Conservation (phyloP, 2,888 invertebrate species). For the Molorchus minor region DNA sequence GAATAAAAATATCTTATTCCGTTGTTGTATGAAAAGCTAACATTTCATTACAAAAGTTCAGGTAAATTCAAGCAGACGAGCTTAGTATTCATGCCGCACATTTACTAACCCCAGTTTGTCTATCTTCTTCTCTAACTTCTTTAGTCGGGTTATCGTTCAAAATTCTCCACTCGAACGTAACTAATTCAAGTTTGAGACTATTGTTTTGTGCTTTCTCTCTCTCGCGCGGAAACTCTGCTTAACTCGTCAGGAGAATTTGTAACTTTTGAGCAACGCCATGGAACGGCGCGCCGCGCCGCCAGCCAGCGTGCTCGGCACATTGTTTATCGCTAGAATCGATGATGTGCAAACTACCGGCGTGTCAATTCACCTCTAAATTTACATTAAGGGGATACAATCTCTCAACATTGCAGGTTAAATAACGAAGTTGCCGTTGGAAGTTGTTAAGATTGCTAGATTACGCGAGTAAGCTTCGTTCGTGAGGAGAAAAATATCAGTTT, state of each 20-base stretch:
- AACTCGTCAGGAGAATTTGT: constrained; percentile 39
- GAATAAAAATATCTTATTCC: constrained; percentile 35
- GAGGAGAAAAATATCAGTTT: neutral
- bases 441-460: neutral
- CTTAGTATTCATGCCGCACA: constrained; percentile 53
- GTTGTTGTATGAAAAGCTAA: constrained; percentile 36
- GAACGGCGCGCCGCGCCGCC: constrained; percentile 6
- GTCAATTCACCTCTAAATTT: constrained; percentile 23
- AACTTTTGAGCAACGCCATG: constrained; percentile 10
- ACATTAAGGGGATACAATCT: constrained; percentile 28
- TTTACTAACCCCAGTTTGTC: constrained; percentile 53
- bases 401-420: constrained; percentile 10
- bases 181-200: constrained; percentile 64
- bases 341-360: constrained; percentile 32
- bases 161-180: constrained; percentile 63
- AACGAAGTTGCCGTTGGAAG: neutral
- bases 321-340: constrained; percentile 33
- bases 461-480: neutral
- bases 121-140: constrained; percentile 58
- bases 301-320: constrained; percentile 16
- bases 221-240: constrained; percentile 28
- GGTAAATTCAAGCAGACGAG: constrained; percentile 45
- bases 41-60: constrained; percentile 53
- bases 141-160: constrained; percentile 62
- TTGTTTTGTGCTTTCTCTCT: constrained; percentile 51